A percentile compares a stretch with the other conserved stretches of the same genome.
Conservation (phyloP, 2,113 vertebrate genomes). For the Proteles cristata region DNA sequence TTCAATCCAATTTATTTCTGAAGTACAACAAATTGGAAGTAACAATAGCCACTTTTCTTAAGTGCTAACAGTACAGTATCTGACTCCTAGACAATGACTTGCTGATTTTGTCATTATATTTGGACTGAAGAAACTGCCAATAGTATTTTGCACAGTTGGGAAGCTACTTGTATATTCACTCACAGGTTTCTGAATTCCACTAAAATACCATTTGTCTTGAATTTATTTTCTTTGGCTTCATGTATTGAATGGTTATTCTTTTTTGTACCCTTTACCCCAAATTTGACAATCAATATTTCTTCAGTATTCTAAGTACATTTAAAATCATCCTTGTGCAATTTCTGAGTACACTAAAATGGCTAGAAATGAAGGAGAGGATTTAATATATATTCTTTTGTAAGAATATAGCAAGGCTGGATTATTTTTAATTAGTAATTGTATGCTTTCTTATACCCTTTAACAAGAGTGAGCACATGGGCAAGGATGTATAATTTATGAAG, state of each 20-base stretch:
- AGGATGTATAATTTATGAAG: background rate
- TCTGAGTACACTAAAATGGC: background rate
- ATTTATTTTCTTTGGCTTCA: background rate
- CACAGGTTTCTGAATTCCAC: background rate
- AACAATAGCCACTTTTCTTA: slow-evolving; percentile 13
- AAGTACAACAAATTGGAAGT: background rate
- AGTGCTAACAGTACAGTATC: background rate
- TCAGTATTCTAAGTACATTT: background rate
- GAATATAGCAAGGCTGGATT: background rate
- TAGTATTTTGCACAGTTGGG: background rate
- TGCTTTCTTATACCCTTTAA: background rate
- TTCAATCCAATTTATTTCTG: slow-evolving; percentile 23
- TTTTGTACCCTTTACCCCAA: background rate
- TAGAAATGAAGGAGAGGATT: background rate
- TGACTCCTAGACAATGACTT: background rate
- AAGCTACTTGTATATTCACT: background rate
- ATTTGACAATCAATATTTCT: background rate
- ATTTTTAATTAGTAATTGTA: background rate
- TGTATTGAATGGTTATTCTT: background rate
- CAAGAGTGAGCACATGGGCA: background rate
- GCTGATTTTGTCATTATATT: background rate
- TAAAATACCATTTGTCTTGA: background rate
- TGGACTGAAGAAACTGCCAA: background rate
- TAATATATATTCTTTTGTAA: background rate
- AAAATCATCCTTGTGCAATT: background rate